Evolutionary conservation across 2,888 invertebrate species (phyloP).

Genomic region (Aethes cnicana): DNA sequence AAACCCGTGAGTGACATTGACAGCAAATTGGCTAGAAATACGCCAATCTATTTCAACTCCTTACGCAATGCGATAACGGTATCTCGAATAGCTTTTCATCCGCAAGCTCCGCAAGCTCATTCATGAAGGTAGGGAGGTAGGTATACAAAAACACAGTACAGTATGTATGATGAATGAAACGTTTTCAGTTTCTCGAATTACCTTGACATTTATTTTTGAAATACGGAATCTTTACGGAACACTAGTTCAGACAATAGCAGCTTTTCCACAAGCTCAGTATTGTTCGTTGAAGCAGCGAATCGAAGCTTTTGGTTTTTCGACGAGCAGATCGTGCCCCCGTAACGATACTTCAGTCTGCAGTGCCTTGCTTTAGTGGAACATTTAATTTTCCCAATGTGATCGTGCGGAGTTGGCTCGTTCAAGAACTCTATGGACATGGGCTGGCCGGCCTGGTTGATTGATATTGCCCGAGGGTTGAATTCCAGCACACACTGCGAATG

Average conservation of each 20-base stretch:
- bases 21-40: constrained; percentile 8
- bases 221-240: too few relatives aligned
- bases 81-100: background rate
- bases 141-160: too few relatives aligned
- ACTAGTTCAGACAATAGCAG: constrained; percentile 85
- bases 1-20: constrained; percentile 6
- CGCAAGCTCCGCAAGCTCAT: too few relatives aligned
- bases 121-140: too few relatives aligned
- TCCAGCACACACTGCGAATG: constrained; percentile 71
- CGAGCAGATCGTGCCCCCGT: constrained; percentile 61
- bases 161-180: too few relatives aligned
- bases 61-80: background rate
- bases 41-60: too few relatives aligned
- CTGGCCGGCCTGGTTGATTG: constrained; percentile 67
- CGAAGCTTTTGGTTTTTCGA: constrained; percentile 84
- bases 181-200: background rate
- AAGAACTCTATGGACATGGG: constrained; percentile 71
- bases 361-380: constrained; percentile 72
- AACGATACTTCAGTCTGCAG: constrained; percentile 67
- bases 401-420: constrained; percentile 61
- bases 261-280: constrained; percentile 85
- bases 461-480: constrained; percentile 71
- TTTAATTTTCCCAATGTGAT: constrained; percentile 75
- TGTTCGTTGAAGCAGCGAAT: constrained; percentile 89
- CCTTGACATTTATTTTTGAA: background rate